Conservation (phyloP, 2,888 invertebrate genomes). For the Tachina grossa region DNA sequence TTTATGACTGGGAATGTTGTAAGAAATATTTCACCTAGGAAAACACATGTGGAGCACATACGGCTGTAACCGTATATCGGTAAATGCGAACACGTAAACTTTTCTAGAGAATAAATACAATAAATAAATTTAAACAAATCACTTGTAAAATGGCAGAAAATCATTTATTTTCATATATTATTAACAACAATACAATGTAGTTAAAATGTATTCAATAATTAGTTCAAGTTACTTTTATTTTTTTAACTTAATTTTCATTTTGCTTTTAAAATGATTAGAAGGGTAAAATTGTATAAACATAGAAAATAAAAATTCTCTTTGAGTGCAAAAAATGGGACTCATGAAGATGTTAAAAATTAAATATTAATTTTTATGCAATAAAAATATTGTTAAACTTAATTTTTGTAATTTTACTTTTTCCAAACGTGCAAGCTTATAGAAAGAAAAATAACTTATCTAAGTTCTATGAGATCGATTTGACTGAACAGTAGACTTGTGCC, state of each 20-base stretch:
- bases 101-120: conserved; percentile 9
- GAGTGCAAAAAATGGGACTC: conserved; percentile 25
- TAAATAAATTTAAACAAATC: neutral
- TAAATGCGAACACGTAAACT: conserved; percentile 5
- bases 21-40: conserved; percentile 8
- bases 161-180: conserved; percentile 41
- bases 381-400: conserved; percentile 60
- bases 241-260: conserved; percentile 33
- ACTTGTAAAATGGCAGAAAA: conserved; percentile 12
- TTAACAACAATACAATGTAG: conserved; percentile 47
- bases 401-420: neutral
- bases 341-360: conserved; percentile 54
- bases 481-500: no score
- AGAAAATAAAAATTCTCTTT: conserved; percentile 37
- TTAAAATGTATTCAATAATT: conserved; percentile 33
- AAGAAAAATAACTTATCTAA: no score
- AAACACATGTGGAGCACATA: neutral
- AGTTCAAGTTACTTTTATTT: conserved; percentile 35
- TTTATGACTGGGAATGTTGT: conserved; percentile 12
- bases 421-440: no score
- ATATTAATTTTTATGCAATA: conserved; percentile 68
- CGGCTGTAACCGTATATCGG: neutral
- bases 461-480: no score
- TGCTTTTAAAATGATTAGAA: conserved; percentile 46
- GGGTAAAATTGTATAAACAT: conserved; percentile 52